Evolutionary conservation across 2,113 vertebrate genomes (phyloP).

Genomic region (Anguilla rostrata): DNA sequence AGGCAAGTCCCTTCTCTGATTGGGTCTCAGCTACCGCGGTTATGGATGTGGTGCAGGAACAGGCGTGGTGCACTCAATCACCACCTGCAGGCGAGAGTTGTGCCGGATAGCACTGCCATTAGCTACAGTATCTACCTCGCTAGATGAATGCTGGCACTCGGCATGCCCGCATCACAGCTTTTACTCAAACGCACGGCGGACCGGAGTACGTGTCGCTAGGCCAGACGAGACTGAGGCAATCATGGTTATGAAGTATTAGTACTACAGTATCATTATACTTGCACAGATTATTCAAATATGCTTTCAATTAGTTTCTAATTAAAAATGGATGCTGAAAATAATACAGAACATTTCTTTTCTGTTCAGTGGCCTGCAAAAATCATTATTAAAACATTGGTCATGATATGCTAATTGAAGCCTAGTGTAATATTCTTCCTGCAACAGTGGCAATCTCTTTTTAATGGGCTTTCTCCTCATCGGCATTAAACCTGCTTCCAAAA

Average conservation of each 20-base stretch:
- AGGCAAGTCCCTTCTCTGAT: background rate
- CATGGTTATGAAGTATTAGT: background rate
- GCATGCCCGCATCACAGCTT: background rate
- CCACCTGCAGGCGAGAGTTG: background rate
- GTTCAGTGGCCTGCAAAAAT: background rate
- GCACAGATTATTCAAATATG: background rate
- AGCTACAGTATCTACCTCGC: background rate
- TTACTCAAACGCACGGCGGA: background rate
- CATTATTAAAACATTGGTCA: background rate
- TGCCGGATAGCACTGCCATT: background rate
- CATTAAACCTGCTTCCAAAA: background rate
- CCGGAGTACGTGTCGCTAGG: background rate
- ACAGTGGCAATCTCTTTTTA: constrained; percentile 1
- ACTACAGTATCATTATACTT: background rate
- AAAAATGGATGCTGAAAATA: background rate
- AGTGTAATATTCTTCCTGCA: background rate
- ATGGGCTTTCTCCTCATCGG: background rate
- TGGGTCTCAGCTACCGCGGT: background rate
- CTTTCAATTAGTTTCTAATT: background rate
- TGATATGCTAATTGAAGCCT: background rate
- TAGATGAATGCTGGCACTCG: background rate
- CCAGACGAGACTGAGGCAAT: background rate
- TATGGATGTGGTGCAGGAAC: background rate
- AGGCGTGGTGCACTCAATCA: background rate
- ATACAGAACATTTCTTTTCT: background rate